Evolutionary conservation across 2,888 invertebrate species (phyloP), one percentile per base, ranked within the genome.

Genomic region (Hetaerina titia): DNA sequence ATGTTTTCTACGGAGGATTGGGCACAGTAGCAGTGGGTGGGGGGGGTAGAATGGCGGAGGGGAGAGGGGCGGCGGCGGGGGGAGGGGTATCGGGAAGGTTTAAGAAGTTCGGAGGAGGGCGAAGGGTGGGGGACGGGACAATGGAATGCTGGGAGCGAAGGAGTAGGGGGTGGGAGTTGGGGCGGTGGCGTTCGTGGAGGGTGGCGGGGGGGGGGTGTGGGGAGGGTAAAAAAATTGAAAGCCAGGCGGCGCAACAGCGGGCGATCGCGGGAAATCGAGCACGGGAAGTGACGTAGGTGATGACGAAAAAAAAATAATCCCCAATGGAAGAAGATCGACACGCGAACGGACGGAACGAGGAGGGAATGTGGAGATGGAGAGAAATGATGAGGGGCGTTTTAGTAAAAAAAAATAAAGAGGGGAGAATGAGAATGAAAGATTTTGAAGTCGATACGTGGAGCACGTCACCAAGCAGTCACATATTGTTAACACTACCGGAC

Each of bases 201-300:
- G 88, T 45, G 88, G 88, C 9, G 88, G 88, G 25, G 88, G 88
- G 2, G 88, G 88, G 25, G 17, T n/a, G 60, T 22, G 63, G 60
- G 7, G 90, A 60, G 81, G 90, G 63, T 31, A 90, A 90, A 60
- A 90, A 60, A 56, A 90, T 57, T 22, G n/a, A 45, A n/a, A 57
- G 74, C 25, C 60, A 13, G 81, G 2, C 25, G 15, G 56, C 89
- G 89, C 89, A 89, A 89, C 45, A 81, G 64, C 90, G 45, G 56
- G 45, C 64, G 81, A 81, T 81, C 81, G 81, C 81, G 81, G 45
- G 11, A 90, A 90, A 64, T 63, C 64, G 64, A 22, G 90, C 31
- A 22, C 90, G 64, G 90, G 90, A 90, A 90, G 63, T 90, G 90
- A 90, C 90, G 90, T 90, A 19, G 90, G 45, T 15, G 19, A 25